Percentiles rank a stretch among this genome's conserved stretches.
These are phyloP conservation scores for Osmerus eperlanus DNA, from an alignment of 2,113 vertebrate species.

Conservation along the genomic window DNA sequence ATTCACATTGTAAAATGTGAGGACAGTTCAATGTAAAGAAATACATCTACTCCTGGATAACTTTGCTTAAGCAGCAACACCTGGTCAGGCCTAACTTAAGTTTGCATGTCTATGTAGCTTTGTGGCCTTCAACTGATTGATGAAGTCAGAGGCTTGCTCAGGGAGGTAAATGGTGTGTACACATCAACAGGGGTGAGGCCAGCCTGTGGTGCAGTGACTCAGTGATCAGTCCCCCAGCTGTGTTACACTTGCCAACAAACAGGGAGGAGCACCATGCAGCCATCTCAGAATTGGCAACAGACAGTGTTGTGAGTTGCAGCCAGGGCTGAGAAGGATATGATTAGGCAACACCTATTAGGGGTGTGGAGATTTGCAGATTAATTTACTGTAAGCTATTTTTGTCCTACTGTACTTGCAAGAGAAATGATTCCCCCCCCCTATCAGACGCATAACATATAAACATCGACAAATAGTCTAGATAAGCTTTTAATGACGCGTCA, in stretches of 20 bases:
- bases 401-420: too few species aligned
- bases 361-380: too few species aligned
- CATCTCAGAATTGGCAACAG: constrained; percentile 40
- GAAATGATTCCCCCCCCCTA: too few species aligned
- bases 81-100: too few species aligned
- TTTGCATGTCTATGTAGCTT: background rate
- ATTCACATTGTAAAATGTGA: background rate
- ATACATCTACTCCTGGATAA: too few species aligned
- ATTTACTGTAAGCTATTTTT: too few species aligned
- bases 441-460: too few species aligned
- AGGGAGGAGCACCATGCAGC: constrained; percentile 41
- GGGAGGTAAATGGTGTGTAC: constrained; percentile 12
- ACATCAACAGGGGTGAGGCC: constrained; percentile 50
- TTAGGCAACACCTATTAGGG: too few species aligned
- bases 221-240: constrained; percentile 69
- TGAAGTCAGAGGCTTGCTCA: background rate
- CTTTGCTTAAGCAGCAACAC: too few species aligned
- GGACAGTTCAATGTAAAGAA: background rate
- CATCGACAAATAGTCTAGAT: too few species aligned
- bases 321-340: too few species aligned
- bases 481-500: background rate
- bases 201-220: constrained; percentile 62
- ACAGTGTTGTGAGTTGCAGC: constrained; percentile 23
- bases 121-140: background rate
- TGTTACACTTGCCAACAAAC: constrained; percentile 40